Percentiles rank a stretch among this genome's conserved stretches.
Conservation (phyloP, 2,888 invertebrate species). For the Drosophila rubida region DNA sequence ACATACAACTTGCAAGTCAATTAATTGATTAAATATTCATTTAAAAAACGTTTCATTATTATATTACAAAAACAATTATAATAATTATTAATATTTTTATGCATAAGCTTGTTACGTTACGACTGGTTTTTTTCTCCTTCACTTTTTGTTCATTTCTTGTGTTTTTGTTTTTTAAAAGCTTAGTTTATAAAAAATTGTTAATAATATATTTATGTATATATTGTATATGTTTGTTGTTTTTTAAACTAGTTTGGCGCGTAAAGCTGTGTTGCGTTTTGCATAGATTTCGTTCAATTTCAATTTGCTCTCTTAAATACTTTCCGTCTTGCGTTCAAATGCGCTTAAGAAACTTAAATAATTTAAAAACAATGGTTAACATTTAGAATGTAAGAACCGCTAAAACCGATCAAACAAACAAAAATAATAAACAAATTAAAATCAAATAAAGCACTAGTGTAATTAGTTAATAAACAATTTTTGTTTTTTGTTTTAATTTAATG, state of each 20-base stretch:
- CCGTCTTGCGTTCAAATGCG: constrained; percentile 69
- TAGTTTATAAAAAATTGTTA: constrained; percentile 65
- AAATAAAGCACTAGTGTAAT: constrained; percentile 40
- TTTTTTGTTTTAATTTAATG: constrained; percentile 35
- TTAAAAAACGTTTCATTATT: constrained; percentile 50
- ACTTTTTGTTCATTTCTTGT: constrained; percentile 25
- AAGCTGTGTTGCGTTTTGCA: constrained; percentile 77
- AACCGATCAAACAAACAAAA: constrained; percentile 28
- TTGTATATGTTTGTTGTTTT: constrained; percentile 61
- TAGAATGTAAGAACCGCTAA: constrained; percentile 65
- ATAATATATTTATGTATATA: constrained; percentile 40
- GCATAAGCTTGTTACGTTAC: constrained; percentile 60
- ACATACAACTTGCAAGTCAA: constrained; percentile 72
- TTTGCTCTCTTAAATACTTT: constrained; percentile 73
- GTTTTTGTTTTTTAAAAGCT: constrained; percentile 51
- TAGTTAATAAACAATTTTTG: constrained; percentile 61
- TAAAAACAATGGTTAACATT: constrained; percentile 74
- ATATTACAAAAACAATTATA: constrained; percentile 68
- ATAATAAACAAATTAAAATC: constrained; percentile 47
- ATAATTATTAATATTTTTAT: constrained; percentile 44
- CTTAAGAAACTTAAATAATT: constrained; percentile 72
- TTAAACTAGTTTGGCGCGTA: constrained; percentile 79
- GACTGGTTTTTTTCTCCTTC: constrained; percentile 28
- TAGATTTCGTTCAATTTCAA: constrained; percentile 52
- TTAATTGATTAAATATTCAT: constrained; percentile 44